Evolutionary conservation across 23 tunicate species (phyloP), one percentile per base, ranked within the genome.

Genomic region (Styela plicata): DNA sequence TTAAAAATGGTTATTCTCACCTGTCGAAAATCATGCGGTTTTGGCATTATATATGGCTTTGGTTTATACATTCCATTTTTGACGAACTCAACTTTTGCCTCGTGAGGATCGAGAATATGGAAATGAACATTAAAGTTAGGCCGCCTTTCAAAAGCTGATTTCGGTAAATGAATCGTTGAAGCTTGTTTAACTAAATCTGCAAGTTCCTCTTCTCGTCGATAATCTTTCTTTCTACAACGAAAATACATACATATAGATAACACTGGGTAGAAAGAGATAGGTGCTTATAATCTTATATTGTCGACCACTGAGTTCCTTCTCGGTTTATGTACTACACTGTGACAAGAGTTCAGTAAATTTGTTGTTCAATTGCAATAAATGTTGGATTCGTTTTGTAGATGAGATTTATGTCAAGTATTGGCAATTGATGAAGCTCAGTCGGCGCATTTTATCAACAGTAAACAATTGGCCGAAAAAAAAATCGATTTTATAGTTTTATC

Each of bases 1-100:
- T n/a, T n/a, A n/a, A n/a, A n/a, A n/a, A n/a, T n/a, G n/a, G 17
- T 34, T 13, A 44, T 44, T 7, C 57, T 44, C 74, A 90, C 95
- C 80, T 90, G 95, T 80, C 95, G 74, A 53, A 70, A 85, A 36
- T 90, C 95, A 52, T 85, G 89, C 2, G 79, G 89, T 70, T 85
- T 84, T 2, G 88, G 89, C 74, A 80, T 74, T 25, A 34, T 31
- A 65, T 90, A 90, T 0, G 52, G 27, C 27, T 64, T 80, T 23
- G 68, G 62, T 30, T 74, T 74, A 27, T 74, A 37, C 63, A 32
- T 90, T 69, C 95, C 89, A 52, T 69, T 18, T 67, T 57, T 85
- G 1, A 87, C 80, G 63, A 90, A 90, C n/a, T 90, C 79, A 28
- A 82, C 81, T 69, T 81, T 81, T 1, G 86, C 85, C 27, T 85